Evolutionary conservation across 2,888 invertebrate genomes (phyloP), one percentile per base, ranked within the genome.

Genomic region (Oscheius sp.): DNA sequence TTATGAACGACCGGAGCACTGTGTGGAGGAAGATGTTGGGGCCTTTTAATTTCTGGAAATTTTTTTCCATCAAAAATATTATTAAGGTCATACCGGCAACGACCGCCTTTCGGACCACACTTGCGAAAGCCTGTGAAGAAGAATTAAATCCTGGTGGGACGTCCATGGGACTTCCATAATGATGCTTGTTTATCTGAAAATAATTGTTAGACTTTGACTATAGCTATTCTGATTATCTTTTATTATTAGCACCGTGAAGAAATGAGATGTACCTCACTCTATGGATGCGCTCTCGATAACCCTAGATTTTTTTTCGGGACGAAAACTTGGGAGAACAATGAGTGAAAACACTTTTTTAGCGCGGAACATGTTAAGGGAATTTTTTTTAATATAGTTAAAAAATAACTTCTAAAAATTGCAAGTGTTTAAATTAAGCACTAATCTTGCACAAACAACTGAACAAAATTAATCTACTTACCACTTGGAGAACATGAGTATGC

Each of bases 401-500:
- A n/a, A n/a, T n/a, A n/a, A n/a, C n/a, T n/a, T n/a, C n/a, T n/a
- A n/a, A n/a, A n/a, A n/a, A n/a, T n/a, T n/a, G n/a, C n/a, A n/a
- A n/a, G n/a, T n/a, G n/a, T n/a, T n/a, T n/a, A n/a, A n/a, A n/a
- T n/a, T n/a, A n/a, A n/a, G n/a, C 12, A 3, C 41, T 14, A 36
- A 14, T 36, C 12, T 20, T 41, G 41, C 4, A 17, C 12, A 41
- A 41, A 41, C n/a, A n/a, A n/a, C n/a, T n/a, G n/a, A n/a, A n/a
- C n/a, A n/a, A n/a, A n/a, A n/a, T n/a, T 20, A 20, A 20, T 28
- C 41, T 8, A 26, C 72, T 33, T n/a, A 75, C 75, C 62, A 75
- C 71, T 65, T 73, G 72, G 22, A 72, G 73, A 14, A 73, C 72
- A 56, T 75, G 75, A 22, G 73, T 73, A 41, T 75, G 75, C 61